Evolutionary conservation across 1,140 invertebrate species (phyloP).

Genomic region (Sitodiplosis mosellana): DNA sequence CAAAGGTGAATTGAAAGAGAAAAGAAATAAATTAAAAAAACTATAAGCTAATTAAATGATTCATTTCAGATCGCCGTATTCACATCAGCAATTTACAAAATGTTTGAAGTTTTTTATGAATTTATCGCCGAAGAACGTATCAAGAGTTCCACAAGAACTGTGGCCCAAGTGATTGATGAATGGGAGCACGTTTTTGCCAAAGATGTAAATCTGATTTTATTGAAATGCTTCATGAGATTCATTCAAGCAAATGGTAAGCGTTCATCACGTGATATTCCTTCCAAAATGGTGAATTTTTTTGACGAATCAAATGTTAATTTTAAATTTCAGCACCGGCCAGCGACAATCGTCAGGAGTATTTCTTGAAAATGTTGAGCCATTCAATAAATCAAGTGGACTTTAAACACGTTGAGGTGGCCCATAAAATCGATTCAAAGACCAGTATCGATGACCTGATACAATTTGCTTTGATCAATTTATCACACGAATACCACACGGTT

Average conservation of each 20-base stretch:
- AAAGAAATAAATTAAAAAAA: too few species aligned
- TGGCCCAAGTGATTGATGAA: constrained; percentile 30
- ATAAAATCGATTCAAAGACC: constrained; percentile 9
- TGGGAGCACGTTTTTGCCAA: constrained; percentile 36
- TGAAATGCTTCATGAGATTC: constrained; percentile 23
- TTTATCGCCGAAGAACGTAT: constrained; percentile 28
- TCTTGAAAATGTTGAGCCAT: not conserved
- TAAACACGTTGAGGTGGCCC: not conserved
- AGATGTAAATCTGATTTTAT: constrained; percentile 28
- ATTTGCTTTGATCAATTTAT: constrained; percentile 16
- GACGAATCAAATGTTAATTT: too few species aligned
- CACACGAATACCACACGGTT: constrained; percentile 10
- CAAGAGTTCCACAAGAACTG: constrained; percentile 25
- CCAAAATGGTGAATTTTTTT: not conserved
- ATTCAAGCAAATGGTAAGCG: not conserved
- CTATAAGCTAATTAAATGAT: not conserved
- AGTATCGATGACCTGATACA: constrained; percentile 17
- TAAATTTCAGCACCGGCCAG: not conserved
- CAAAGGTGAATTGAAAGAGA: constrained; percentile 23
- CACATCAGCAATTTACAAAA: constrained; percentile 27
- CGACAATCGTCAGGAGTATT: too few species aligned
- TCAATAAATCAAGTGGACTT: constrained; percentile 1
- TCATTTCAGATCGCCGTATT: constrained; percentile 27
- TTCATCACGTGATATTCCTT: too few species aligned
- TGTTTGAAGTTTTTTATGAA: constrained; percentile 27